Conservation (phyloP, 64 coral and sea anemone genomes). For the Exaiptasia diaphana region DNA sequence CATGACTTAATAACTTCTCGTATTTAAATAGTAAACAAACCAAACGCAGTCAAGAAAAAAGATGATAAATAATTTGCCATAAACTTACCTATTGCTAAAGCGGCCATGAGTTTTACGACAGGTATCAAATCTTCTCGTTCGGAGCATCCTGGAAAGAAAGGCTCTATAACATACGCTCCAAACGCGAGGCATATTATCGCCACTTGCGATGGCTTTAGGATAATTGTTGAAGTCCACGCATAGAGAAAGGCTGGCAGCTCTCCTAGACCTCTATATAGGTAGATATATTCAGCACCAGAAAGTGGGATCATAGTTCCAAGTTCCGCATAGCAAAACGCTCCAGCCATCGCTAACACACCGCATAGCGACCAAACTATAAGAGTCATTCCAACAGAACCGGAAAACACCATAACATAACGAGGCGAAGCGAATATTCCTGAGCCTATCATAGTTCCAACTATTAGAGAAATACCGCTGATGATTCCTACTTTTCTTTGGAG, state of each 20-base stretch:
- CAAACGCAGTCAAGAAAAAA: too few relatives aligned
- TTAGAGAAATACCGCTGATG: conserved; percentile 10
- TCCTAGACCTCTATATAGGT: conserved; percentile 25
- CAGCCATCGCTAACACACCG: neutral
- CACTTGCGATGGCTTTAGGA: conserved; percentile 5
- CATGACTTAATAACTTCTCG: too few relatives aligned
- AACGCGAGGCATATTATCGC: conserved; percentile 36
- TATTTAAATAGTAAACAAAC: too few relatives aligned
- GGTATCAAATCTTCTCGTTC: conserved; percentile 18
- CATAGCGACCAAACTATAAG: conserved; percentile 22
- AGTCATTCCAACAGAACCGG: conserved; percentile 46
- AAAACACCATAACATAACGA: conserved; percentile 21
- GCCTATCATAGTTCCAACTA: conserved; percentile 53
- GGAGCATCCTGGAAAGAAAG: conserved; percentile 23
- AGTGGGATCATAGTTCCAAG: conserved; percentile 28
- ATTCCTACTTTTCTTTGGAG: conserved; percentile 7
- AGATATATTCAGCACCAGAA: conserved; percentile 41
- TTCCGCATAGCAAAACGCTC: conserved; percentile 33
- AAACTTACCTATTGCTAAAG: neutral
- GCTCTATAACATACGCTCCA: conserved; percentile 49
- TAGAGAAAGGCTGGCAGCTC: conserved; percentile 43
- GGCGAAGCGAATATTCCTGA: conserved; percentile 56
- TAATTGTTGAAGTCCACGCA: conserved; percentile 28
- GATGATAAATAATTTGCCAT: neutral
- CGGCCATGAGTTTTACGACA: conserved; percentile 32